Evolutionary conservation across 2,113 vertebrate species (phyloP).

Genomic region (Dasyprocta punctata): DNA sequence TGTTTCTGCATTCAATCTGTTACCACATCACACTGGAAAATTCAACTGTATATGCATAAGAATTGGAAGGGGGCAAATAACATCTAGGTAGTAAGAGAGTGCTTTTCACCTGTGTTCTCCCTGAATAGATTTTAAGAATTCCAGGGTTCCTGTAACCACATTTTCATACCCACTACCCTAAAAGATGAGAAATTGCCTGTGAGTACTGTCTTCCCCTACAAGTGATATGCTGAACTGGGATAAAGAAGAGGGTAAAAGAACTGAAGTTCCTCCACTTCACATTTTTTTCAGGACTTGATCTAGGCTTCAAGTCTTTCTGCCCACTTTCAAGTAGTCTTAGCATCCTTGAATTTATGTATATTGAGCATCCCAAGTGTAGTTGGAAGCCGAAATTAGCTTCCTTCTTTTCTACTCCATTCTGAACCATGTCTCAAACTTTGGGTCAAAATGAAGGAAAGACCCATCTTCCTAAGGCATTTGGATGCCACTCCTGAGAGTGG

Average conservation of each 20-base stretch:
- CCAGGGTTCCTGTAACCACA: too few species aligned
- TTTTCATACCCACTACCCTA: not conserved
- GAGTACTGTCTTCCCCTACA: accelerated
- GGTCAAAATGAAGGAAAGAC: not conserved
- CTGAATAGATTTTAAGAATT: not conserved
- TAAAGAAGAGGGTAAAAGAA: not conserved
- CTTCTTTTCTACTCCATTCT: not conserved
- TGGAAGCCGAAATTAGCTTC: not conserved
- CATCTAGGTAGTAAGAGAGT: not conserved
- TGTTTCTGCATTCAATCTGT: not conserved
- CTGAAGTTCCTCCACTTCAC: not conserved
- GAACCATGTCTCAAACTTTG: not conserved
- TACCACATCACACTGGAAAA: not conserved
- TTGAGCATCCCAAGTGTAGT: not conserved
- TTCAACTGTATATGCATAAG: not conserved
- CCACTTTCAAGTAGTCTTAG: not conserved
- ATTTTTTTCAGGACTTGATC: not conserved
- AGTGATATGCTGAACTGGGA: not conserved
- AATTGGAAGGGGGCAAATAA: not conserved
- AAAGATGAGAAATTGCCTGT: not conserved
- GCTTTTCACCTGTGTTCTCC: not conserved
- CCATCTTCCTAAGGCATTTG: not conserved
- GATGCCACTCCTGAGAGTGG: not conserved
- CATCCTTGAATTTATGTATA: not conserved
- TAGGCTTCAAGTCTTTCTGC: not conserved